Evolutionary conservation across 2,797 vertebrate genomes (phyloP).

Genomic region (Benthosema pterotum): DNA sequence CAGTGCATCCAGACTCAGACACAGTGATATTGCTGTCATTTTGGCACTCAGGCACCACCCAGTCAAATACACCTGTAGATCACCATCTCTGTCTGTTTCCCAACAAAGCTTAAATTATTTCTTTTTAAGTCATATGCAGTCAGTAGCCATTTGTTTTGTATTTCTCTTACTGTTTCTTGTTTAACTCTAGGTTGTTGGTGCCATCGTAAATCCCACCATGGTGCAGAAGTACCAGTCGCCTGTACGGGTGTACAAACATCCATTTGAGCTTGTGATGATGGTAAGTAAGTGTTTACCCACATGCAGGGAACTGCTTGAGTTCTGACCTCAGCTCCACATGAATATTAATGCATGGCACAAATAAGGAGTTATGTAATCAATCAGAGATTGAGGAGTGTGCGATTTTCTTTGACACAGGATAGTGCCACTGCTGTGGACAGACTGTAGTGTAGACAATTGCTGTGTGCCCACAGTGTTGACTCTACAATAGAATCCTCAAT

Average conservation of each 20-base stretch:
- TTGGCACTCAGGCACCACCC: slow-evolving; percentile 14
- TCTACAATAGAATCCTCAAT: too few relatives aligned
- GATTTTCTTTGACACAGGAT: slow-evolving; percentile 3
- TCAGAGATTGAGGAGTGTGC: slow-evolving; percentile 17
- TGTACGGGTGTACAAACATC: slow-evolving; percentile 95
- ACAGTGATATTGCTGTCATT: slow-evolving; percentile 21
- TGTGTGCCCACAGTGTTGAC: background rate
- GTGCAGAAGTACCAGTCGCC: slow-evolving; percentile 99
- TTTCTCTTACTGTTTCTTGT: slow-evolving; percentile 2
- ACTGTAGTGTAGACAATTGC: background rate
- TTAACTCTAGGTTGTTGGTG: slow-evolving; percentile 63
- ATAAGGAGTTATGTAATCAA: slow-evolving; percentile 46
- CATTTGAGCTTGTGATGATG: slow-evolving; percentile 97
- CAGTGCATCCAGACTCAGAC: slow-evolving; percentile 17
- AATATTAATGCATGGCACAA: slow-evolving; percentile 38
- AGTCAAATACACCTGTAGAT: slow-evolving; percentile 14
- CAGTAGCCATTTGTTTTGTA: background rate
- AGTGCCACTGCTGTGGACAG: slow-evolving; percentile 3
- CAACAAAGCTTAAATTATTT: slow-evolving; percentile 9
- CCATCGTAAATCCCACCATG: slow-evolving; percentile 77
- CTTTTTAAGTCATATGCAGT: too few relatives aligned
- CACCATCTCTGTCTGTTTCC: slow-evolving; percentile 13
- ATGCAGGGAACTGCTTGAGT: too few relatives aligned
- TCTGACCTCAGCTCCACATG: slow-evolving; percentile 10
- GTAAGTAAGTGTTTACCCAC: slow-evolving; percentile 83